Evolutionary conservation across 2,113 vertebrate species (phyloP), one percentile per base, ranked within the genome.

Genomic region (Apteryx mantelli): DNA sequence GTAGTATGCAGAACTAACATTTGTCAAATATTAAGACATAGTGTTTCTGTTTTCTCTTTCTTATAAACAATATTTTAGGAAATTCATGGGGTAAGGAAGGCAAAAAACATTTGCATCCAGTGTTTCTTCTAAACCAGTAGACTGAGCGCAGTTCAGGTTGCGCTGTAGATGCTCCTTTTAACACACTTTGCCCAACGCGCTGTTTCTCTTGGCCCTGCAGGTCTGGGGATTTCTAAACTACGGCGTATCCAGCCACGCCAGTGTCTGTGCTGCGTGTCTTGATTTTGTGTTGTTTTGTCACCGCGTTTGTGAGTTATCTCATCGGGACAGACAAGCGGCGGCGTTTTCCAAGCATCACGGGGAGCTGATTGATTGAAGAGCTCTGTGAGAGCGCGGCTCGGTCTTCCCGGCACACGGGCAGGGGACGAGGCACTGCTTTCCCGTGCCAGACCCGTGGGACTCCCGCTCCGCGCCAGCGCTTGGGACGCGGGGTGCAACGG

Each of bases 281-380:
- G 0, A 5, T 0, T 1, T 4, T 0, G 0, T 8, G 5, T 1
- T 2, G 34, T 0, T 56, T 4, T 3, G 0, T 24, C 46, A 38
- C 4, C 1, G 26, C 4, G 9, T 6, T 4, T 19, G 22, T 3
- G 34, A 16, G 19, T 7, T 8, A 3, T 17, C 22, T 14, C 3
- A 7, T 30, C 40, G 1, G 0, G 1, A 11, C 9, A 38, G 14
- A 22, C 9, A 1, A 18, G n/a, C 11, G 0, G 0, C 46, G 65
- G 8, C 44, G 2, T 2, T 28, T 18, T 32, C 17, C n/a, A 30
- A 2, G 15, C 13, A 10, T 42, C 0, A 1, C 10, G 3, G 38
- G 42, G 3, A 20, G 28, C 2, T 11, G 7, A n/a, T 38, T 38
- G 36, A 38, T 1, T 4, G 46, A 34, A 48, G 46, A 18, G 38